These are phyloP conservation scores for Casuarius casuarius DNA, from an alignment of 2,113 vertebrate genomes.

Conservation along the genomic window DNA sequence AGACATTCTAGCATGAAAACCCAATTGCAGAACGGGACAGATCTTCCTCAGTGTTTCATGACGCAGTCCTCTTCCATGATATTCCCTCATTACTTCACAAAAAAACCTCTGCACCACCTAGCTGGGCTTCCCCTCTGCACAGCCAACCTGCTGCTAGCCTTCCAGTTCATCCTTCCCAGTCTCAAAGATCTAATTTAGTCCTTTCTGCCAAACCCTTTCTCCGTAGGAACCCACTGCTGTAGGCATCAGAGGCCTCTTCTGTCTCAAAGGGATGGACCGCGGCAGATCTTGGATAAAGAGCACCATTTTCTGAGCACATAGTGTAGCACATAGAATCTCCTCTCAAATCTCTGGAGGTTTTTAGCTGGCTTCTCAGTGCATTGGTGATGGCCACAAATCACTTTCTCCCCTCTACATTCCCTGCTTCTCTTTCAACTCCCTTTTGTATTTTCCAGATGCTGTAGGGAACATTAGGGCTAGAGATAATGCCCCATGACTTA, in stretches of 20 bases:
- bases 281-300: too few relatives aligned
- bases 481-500: not conserved
- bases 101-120: not conserved
- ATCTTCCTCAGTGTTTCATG: not conserved
- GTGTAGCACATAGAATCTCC: not conserved
- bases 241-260: not conserved
- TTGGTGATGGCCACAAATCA: not conserved
- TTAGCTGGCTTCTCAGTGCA: accelerated
- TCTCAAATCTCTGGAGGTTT: not conserved
- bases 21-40: not conserved
- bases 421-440: not conserved
- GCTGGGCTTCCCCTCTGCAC: not conserved
- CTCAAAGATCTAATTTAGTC: not conserved
- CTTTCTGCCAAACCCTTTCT: not conserved
- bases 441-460: not conserved
- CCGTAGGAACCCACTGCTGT: not conserved
- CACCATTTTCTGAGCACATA: not conserved
- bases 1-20: not conserved
- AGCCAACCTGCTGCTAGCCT: not conserved
- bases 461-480: not conserved
- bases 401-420: not conserved
- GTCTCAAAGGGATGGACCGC: not conserved
- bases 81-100: not conserved
- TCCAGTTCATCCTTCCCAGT: not conserved
- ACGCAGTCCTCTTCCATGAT: not conserved